phyloP scores from a whole-genome alignment of 2,797 vertebrate genomes.

The Meriones psammophilus region DNA sequence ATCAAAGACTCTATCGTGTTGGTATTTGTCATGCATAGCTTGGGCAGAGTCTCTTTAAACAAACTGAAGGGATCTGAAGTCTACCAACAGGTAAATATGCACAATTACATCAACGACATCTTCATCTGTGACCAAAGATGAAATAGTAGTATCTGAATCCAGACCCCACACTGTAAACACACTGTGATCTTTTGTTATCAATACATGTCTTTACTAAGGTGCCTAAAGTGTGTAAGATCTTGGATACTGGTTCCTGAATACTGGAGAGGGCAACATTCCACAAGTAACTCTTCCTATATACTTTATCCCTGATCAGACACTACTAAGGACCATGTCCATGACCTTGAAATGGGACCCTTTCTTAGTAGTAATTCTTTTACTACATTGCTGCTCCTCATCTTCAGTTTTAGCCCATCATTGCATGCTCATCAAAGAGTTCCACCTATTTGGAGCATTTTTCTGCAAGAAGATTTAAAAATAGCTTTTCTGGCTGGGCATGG shows the following conservation, averaged over 20 bases:
- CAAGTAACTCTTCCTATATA: background rate
- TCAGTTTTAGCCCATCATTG: background rate
- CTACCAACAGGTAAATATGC: background rate
- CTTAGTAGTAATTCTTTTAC: background rate
- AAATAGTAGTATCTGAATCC: background rate
- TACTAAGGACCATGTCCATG: background rate
- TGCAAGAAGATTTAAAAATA: background rate
- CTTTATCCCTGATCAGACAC: background rate
- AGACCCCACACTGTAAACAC: background rate
- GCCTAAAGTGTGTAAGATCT: background rate
- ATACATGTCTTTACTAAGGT: background rate
- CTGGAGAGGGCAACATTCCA: background rate
- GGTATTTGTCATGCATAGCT: no score
- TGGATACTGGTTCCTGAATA: background rate
- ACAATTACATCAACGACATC: background rate
- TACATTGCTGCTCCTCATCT: background rate
- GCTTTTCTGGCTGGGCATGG: background rate
- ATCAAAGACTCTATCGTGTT: background rate
- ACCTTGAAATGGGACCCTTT: background rate
- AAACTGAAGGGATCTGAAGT: background rate
- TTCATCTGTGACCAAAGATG: background rate
- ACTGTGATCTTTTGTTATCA: background rate
- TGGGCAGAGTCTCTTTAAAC: background rate
- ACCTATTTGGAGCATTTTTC: constrained; percentile 3
- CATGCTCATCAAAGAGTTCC: background rate